Base-by-base conservation (phyloP, 2,888 invertebrate genomes). In the Cerastoderma edule region DNA sequence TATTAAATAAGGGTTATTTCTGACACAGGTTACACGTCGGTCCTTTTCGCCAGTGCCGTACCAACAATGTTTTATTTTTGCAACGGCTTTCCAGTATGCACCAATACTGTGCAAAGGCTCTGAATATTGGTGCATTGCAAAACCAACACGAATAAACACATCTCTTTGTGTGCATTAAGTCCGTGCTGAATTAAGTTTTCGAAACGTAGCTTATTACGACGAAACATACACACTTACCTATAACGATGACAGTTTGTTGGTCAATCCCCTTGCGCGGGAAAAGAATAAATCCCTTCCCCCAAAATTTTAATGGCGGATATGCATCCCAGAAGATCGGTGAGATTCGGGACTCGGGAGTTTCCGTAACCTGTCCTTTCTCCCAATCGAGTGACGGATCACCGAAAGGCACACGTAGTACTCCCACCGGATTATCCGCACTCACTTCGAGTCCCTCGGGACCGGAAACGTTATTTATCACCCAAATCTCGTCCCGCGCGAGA, bases 381-480 rank as follows among this genome's bases (percentile, higher is more conserved):
- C 8, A 24, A 1, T 22, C 39, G 39, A 32, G 33, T 60, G 60
- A 60, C 39, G 39, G 22, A 60, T 60, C 39, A 33, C 24, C 27
- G 8, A 24, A 35, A 60, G 35, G 60, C 24, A 24, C n/a, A 33
- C 33, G 5, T 5, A 60, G 39, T 27, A 60, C 60, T 22, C 39
- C 60, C 24, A 60, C 27, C 39, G 60, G 60, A 60, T 60, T 60
- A 60, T 60, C 27, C 24, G 60, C 60, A 39, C 13, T 35, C 22
- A 60, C 33, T 60, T 60, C 60, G n/a, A 60, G 22, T 39, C 60
- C 60, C 60, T 39, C 33, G 33, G 32, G 60, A 22, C 35, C 22
- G 27, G 60, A 60, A 5, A 28, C 35, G 39, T 60, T 60, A 60
- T 60, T 60, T 60, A 60, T 60, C 60, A 60, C 39, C 60, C 60